A percentile compares a stretch with the other conserved stretches of the same genome.
Conservation (phyloP, 2,797 vertebrate species). For the Catamblyrhynchus diadema region DNA sequence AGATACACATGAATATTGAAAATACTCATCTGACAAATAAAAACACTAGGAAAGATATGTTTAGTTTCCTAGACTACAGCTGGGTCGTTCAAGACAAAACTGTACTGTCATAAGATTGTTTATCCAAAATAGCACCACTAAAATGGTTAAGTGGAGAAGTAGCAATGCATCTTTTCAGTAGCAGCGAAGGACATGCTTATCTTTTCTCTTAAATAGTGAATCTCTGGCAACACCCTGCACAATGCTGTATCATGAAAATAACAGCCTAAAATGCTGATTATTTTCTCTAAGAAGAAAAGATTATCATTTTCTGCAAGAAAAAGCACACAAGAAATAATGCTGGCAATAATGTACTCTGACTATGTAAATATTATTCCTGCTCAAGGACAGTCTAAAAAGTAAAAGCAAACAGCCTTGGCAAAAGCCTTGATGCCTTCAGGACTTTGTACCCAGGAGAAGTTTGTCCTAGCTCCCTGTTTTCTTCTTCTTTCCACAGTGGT, state of each 20-base stretch:
- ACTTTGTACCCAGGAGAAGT: neutral
- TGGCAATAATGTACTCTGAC: neutral
- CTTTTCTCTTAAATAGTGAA: neutral
- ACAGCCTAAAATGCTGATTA: neutral
- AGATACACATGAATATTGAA: neutral
- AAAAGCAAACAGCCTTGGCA: neutral
- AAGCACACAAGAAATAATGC: neutral
- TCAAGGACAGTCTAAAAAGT: neutral
- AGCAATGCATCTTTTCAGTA: neutral
- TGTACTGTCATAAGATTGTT: slow-evolving; percentile 24
- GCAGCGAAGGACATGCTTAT: neutral
- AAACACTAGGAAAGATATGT: slow-evolving; percentile 20
- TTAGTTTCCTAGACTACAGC: slow-evolving; percentile 65
- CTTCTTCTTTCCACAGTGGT: neutral
- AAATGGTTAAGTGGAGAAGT: neutral
- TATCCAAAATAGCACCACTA: slow-evolving; percentile 23
- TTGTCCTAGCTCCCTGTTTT: neutral
- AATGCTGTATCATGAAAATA: neutral
- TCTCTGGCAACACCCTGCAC: neutral
- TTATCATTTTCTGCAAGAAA: neutral
- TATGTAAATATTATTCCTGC: neutral
- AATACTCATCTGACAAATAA: slow-evolving; percentile 38
- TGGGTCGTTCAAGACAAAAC: slow-evolving; percentile 40
- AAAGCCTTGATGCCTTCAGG: neutral
- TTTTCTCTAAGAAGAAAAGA: neutral